phyloP scores from a whole-genome alignment of 2,113 vertebrate species.

The Microcebus griseorufus region DNA sequence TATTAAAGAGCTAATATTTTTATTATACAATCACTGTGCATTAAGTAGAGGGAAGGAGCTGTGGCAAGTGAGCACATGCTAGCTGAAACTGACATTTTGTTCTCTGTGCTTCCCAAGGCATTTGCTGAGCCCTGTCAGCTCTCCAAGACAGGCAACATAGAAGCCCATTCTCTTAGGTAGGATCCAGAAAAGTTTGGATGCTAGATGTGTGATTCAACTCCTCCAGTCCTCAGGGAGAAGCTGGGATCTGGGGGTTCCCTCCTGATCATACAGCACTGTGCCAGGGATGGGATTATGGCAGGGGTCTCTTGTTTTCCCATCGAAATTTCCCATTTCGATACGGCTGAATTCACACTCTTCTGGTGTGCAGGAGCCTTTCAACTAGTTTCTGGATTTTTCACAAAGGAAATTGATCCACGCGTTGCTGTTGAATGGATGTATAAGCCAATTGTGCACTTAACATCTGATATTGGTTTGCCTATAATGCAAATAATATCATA shows the following conservation, averaged over 20 bases:
- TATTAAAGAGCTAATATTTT: no score
- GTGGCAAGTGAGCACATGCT: no score
- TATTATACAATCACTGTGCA: no score
- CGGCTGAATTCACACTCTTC: neutral
- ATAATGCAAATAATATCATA: neutral
- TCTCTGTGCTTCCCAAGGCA: no score
- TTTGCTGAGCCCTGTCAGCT: no score
- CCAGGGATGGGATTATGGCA: neutral
- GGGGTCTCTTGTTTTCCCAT: neutral
- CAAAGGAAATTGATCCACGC: neutral
- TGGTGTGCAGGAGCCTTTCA: neutral
- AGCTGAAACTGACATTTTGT: no score
- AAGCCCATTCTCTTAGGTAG: neutral
- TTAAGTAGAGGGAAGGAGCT: no score
- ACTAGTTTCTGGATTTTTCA: neutral
- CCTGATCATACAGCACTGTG: no score
- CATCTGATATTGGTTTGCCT: neutral
- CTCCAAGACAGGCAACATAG: no score
- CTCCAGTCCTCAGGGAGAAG: neutral
- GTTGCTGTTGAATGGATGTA: neutral
- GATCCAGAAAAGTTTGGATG: neutral
- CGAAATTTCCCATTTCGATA: no score
- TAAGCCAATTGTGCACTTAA: neutral
- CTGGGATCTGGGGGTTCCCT: neutral
- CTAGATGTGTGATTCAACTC: no score